Conservation (phyloP, 2,888 invertebrate species). For the Ceratothoa steindachneri region DNA sequence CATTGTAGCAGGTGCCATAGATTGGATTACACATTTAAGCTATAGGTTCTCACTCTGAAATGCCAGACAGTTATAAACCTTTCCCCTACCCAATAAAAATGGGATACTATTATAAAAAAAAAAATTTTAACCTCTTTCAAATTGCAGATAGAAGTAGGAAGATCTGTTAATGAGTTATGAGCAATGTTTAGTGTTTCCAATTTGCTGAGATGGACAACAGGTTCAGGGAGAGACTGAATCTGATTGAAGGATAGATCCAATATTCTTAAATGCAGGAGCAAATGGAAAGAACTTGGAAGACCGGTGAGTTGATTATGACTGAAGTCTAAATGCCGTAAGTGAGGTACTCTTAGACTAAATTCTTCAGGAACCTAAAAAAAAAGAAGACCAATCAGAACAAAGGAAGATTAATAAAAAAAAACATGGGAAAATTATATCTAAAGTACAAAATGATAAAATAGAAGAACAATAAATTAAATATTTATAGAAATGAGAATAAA, state of each 20-base stretch:
- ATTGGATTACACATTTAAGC: no score
- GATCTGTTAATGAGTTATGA: constrained; percentile 28
- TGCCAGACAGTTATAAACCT: no score
- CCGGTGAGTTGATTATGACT: constrained; percentile 67
- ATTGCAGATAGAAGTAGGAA: constrained; percentile 10
- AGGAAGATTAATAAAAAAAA: no score
- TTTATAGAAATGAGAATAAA: no score
- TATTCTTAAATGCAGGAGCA: constrained; percentile 61
- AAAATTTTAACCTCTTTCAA: neutral
- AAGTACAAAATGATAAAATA: neutral
- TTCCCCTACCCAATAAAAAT: no score
- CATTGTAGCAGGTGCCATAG: no score
- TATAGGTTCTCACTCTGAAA: no score
- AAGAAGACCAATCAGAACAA: neutral
- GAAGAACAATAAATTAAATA: neutral
- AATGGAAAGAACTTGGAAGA: constrained; percentile 67
- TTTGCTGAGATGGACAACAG: constrained; percentile 18
- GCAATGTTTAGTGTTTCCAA: constrained; percentile 32
- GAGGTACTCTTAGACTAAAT: constrained; percentile 59
- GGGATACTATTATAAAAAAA: no score
- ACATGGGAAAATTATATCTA: no score
- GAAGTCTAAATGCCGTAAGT: constrained; percentile 65
- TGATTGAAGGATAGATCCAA: constrained; percentile 33
- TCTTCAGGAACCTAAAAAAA: constrained; percentile 40
- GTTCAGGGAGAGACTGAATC: constrained; percentile 24